Percentiles rank a stretch among this genome's conserved stretches.
phyloP scores from a whole-genome alignment of 2,888 invertebrate species.

The Drosophila hamatofila region DNA sequence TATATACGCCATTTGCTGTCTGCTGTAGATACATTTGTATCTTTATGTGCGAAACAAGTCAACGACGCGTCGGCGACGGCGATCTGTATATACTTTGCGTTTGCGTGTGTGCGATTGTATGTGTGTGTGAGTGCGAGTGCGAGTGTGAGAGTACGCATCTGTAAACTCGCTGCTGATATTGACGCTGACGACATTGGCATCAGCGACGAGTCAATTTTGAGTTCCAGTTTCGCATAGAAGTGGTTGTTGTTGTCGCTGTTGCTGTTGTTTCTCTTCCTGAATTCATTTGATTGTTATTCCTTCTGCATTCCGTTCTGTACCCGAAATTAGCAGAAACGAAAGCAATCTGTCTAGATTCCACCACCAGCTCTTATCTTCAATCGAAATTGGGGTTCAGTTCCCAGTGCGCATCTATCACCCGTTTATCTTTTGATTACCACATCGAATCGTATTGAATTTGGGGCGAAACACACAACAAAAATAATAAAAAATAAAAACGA shows the following conservation, averaged over 20 bases:
- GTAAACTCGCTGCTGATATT: conserved; percentile 28
- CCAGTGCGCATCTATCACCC: conserved; percentile 39
- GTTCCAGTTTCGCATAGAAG: conserved; percentile 66
- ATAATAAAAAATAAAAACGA: neutral
- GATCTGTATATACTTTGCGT: conserved; percentile 20
- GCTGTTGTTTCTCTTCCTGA: conserved; percentile 41
- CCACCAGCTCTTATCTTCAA: conserved; percentile 28
- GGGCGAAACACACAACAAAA: conserved; percentile 37
- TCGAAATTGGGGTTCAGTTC: conserved; percentile 57
- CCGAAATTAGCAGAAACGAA: conserved; percentile 27
- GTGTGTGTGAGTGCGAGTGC: neutral
- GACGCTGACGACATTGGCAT: conserved; percentile 64
- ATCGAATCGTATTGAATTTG: conserved; percentile 76
- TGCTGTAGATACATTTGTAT: conserved; percentile 81
- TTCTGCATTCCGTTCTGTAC: conserved; percentile 58
- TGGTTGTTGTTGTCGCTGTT: conserved; percentile 45
- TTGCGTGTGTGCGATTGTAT: neutral
- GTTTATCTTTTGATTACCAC: conserved; percentile 78
- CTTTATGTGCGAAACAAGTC: conserved; percentile 79
- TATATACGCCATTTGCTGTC: conserved; percentile 80
- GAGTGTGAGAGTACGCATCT: conserved; percentile 6
- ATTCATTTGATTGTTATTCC: conserved; percentile 79
- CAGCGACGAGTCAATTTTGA: conserved; percentile 72
- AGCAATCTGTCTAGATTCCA: conserved; percentile 49
- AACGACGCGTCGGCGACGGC: conserved; percentile 38